Conservation (phyloP, 2,113 vertebrate species). For the Melanotaenia duboulayi region DNA sequence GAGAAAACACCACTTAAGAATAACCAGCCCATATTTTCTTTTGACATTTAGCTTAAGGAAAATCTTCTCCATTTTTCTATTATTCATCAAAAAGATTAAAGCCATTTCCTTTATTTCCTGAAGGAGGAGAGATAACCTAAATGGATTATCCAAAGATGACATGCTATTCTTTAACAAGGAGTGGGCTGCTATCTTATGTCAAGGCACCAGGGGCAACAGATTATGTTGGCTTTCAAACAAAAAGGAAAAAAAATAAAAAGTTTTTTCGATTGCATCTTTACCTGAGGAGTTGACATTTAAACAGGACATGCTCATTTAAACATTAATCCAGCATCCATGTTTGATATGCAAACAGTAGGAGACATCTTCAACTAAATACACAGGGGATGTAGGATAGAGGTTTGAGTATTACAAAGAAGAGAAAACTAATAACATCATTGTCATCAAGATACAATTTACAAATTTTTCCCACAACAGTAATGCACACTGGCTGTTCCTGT, state of each 20-base stretch:
- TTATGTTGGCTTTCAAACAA: conserved; percentile 5
- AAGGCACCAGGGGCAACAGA: conserved; percentile 25
- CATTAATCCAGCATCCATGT: conserved; percentile 7
- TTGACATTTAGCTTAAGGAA: conserved; percentile 15
- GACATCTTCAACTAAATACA: conserved; percentile 23
- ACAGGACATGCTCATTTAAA: conserved; percentile 34
- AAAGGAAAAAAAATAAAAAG: not conserved
- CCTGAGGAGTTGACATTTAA: conserved; percentile 54
- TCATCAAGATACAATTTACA: too few species aligned
- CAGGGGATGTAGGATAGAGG: not conserved
- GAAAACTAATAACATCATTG: conserved; percentile 26
- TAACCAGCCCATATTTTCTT: not conserved
- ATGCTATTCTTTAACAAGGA: conserved; percentile 12
- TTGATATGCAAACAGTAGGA: conserved; percentile 27
- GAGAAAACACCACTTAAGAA: not conserved
- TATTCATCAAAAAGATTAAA: not conserved
- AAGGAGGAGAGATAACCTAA: conserved; percentile 1
- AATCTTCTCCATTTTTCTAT: not conserved
- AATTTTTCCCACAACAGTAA: too few species aligned
- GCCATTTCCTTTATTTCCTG: not conserved
- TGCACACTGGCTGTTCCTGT: too few species aligned
- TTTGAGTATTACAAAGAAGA: not conserved
- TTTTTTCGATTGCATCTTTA: conserved; percentile 47
- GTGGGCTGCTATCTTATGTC: conserved; percentile 17
- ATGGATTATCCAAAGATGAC: conserved; percentile 33